Evolutionary conservation across 2,113 vertebrate species (phyloP).

Genomic region (Spermophilus dauricus): DNA sequence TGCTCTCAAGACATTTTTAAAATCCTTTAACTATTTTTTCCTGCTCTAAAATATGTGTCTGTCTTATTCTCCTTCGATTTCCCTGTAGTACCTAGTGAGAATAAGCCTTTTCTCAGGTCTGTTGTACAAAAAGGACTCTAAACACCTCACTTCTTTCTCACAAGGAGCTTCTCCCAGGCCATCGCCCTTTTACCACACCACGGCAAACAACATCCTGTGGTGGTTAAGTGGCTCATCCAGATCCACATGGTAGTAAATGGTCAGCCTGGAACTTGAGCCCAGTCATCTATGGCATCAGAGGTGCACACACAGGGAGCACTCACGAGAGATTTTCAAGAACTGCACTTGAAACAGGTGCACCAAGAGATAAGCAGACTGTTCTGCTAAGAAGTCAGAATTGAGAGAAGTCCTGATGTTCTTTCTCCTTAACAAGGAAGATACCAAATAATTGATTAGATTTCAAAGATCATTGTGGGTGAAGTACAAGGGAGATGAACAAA

Average conservation of each 20-base stretch:
- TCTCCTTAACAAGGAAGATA: constrained; percentile 27
- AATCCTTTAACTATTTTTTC: background rate
- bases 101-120: background rate
- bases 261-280: background rate
- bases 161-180: background rate
- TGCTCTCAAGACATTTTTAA: background rate
- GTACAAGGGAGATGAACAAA: background rate
- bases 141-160: constrained; percentile 2
- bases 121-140: background rate
- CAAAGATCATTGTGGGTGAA: constrained; percentile 43
- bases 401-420: background rate
- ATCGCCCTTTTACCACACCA: background rate
- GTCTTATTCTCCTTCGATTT: background rate
- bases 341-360: constrained; percentile 7
- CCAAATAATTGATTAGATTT: constrained; percentile 51
- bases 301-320: constrained; percentile 49
- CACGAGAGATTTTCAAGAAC: constrained; percentile 6
- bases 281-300: background rate
- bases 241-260: background rate
- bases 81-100: background rate
- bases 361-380: constrained; percentile 38
- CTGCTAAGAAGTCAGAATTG: background rate
- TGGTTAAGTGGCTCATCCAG: background rate
- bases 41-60: background rate
- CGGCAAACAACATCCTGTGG: background rate